Evolutionary conservation across 2,888 invertebrate species (phyloP).

Genomic region (Caenorhabditis doughertyi): DNA sequence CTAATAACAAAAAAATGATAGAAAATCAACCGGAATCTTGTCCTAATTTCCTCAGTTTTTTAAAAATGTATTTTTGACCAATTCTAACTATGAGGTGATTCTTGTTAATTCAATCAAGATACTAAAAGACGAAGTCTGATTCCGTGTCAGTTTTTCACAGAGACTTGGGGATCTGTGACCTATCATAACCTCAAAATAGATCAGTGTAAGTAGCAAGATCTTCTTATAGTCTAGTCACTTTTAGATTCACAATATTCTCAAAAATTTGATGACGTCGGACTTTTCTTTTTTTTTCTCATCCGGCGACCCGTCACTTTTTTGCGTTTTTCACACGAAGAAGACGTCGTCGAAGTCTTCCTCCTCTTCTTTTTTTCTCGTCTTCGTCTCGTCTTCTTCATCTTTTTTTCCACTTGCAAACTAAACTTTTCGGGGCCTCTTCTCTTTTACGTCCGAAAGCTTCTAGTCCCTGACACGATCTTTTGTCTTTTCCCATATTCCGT

Average conservation of each 20-base stretch:
- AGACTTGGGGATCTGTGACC: too few relatives aligned
- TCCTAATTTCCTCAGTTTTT: background rate
- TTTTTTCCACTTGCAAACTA: conserved; percentile 40
- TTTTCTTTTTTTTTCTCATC: conserved; percentile 44
- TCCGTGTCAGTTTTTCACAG: background rate
- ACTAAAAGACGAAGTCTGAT: too few relatives aligned
- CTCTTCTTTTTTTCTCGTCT: conserved; percentile 30
- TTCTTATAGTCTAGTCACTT: conserved; percentile 24
- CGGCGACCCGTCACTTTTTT: conserved; percentile 52
- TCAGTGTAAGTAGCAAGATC: background rate
- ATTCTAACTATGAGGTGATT: too few relatives aligned
- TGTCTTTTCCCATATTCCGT: conserved; percentile 15
- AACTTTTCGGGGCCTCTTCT: conserved; percentile 22
- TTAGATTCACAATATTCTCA: conserved; percentile 21
- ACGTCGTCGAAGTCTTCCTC: conserved; percentile 26
- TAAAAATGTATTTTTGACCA: background rate
- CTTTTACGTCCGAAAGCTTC: conserved; percentile 24
- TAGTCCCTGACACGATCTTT: conserved; percentile 38
- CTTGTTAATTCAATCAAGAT: too few relatives aligned
- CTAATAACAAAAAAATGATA: conserved; percentile 31
- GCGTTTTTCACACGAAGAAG: conserved; percentile 44
- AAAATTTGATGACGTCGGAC: conserved; percentile 36
- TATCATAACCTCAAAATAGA: background rate
- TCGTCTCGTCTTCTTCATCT: conserved; percentile 45
- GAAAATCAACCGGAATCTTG: conserved; percentile 16